Base-by-base conservation (phyloP, 2,113 vertebrate genomes). In the Chitala chitala region DNA sequence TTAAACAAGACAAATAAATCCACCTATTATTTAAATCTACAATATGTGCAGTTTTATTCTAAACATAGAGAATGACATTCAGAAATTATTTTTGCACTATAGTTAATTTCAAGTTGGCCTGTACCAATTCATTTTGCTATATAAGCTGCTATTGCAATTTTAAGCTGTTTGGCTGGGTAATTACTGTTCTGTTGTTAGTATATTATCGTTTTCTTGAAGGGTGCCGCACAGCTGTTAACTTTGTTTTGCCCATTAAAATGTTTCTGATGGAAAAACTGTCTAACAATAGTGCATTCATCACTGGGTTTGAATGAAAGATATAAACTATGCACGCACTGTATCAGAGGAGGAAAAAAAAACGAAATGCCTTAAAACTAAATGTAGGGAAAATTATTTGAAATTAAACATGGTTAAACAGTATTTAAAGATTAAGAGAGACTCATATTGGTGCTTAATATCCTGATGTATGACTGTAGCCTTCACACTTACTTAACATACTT, bases 81-180 rank as follows among this genome's bases (percentile, higher is more conserved):
- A 63, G 38, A 59, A 63, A 63, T 63, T 63, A 63, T 36, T 63
- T 33, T 20, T 36, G 59, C 59, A n/a, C 59, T 5, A 29, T 8
- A 15, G 59, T 38, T 38, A 63, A 63, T 63, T 38, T 63, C 17
- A 63, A 29, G 59, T 29, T 7, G 6, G 31, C 8, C 31, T 8
- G 31, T 8, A 7, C 59, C 26, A 29, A 6, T 15, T 7, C 1
- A 17, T 63, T 29, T 33, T 63, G 59, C 38, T 33, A 63, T 29
- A 36, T 33, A 63, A 8, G 15, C 31, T 15, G 38, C 38, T 63
- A 63, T 29, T 15, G 38, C 38, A 36, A 63, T 36, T 36, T 63
- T 63, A 63, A 63, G 59, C 59, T 63, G 59, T 63, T 63, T 63
- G n/a, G 33, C 33, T 36, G 8, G n/a, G 59, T 63, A 63, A 63